Base-by-base conservation (phyloP, 2,888 invertebrate genomes). In the Physocephala rufipes region DNA sequence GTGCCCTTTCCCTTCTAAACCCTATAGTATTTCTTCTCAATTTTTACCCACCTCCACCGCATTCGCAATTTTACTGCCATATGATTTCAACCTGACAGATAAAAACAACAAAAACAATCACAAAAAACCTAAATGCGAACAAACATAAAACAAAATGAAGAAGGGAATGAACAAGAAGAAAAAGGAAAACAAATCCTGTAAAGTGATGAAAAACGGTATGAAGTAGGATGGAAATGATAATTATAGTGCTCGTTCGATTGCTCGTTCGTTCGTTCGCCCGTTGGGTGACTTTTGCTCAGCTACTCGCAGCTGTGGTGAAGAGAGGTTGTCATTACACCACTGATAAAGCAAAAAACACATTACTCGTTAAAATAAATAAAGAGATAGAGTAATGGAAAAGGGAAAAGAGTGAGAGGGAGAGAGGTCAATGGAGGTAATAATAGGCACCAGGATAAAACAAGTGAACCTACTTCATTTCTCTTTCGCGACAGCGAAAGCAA, bases 261-360 rank as follows among this genome's bases (percentile, higher is more conserved):
- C n/a, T 36, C 36, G 36, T 36, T 36, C 36, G 36, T 53, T 58
- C 36, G 36, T n/a, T n/a, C n/a, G n/a, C n/a, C 9, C 36, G 36
- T 36, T 36, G 5, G 36, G 19, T 58, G 67, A 45, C 67, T 67
- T 49, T 59, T 67, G 67, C 66, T 67, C 67, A 67, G 67, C 67
- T 67, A 59, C 59, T 67, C 30, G 67, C 28, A 59, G 66, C 53
- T 53, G 53, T 36, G 53, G 53, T 30, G 43, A 66, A 66, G 67
- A 67, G 58, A 58, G 67, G 67, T 67, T 45, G 58, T 67, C 59
- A 59, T 58, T 59, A 59, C 24, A 51, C 47, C 36, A 55, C n/a
- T 30, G 28, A n/a, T 51, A 51, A 65, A 45, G 16, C 63, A 47
- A 2, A 7, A 61, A 43, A 36, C 13, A 45, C n/a, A 62, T n/a